These are phyloP conservation scores for Xenops minutus DNA, from an alignment of 2,797 vertebrate genomes.

Conservation along the genomic window DNA sequence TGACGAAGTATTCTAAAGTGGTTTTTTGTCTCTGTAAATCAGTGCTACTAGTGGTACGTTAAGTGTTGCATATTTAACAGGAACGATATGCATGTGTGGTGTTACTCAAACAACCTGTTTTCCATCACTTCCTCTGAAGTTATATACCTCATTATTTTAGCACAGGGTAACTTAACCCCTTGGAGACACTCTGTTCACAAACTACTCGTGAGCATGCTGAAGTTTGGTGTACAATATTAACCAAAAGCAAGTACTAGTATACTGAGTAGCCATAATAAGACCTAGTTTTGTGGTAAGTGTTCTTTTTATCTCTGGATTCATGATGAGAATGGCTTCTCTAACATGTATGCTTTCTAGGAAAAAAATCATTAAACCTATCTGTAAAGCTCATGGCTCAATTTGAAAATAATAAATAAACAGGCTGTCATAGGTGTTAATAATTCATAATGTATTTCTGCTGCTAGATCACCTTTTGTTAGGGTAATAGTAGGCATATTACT, in stretches of 20 bases:
- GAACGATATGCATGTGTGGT: not conserved
- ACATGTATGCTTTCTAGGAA: not conserved
- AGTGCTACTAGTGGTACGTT: not conserved
- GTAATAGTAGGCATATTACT: not conserved
- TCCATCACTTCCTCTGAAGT: not conserved
- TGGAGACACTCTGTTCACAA: slow-evolving; percentile 12
- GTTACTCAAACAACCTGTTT: not conserved
- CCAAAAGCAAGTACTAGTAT: not conserved
- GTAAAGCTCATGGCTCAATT: not conserved
- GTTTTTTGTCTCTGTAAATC: not conserved
- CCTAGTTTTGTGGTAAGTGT: not conserved
- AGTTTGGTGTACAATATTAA: not conserved
- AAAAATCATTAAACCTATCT: not conserved
- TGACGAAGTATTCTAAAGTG: not conserved
- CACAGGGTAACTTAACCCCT: not conserved
- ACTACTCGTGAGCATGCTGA: not conserved
- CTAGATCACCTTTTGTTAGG: not conserved
- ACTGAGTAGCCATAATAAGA: not conserved
- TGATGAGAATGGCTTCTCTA: not conserved
- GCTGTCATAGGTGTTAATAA: not conserved
- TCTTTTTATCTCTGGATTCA: not conserved
- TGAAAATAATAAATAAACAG: not conserved
- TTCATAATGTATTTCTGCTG: not conserved
- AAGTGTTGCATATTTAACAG: slow-evolving; percentile 7
- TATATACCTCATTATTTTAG: slow-evolving; percentile 17